phyloP scores from a whole-genome alignment of 2,797 vertebrate genomes.

The Cryptoblepharus egeriae region DNA sequence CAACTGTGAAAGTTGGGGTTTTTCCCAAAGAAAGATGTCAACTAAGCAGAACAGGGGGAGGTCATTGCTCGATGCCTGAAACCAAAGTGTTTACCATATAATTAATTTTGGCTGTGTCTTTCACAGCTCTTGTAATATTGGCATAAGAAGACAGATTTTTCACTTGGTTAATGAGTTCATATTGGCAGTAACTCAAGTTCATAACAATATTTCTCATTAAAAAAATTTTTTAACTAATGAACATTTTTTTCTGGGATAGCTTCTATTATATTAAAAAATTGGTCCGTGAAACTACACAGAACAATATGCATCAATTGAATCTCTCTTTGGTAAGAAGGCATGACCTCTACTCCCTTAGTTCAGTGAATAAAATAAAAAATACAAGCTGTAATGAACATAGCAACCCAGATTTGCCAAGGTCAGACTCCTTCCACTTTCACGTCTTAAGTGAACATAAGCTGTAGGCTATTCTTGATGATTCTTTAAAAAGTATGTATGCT shows the following conservation, averaged over 20 bases:
- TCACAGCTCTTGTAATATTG: background rate
- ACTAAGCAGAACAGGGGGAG: background rate
- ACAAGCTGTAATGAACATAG: background rate
- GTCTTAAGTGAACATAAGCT: background rate
- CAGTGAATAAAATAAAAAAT: background rate
- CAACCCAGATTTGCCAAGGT: background rate
- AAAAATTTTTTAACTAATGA: slow-evolving; percentile 35
- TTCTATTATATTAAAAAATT: background rate
- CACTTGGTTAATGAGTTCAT: background rate
- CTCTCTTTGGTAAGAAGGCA: slow-evolving; percentile 7
- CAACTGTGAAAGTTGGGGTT: background rate
- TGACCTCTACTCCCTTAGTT: background rate
- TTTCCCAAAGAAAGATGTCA: background rate
- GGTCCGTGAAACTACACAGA: slow-evolving; percentile 5
- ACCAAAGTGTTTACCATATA: background rate
- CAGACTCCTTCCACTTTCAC: background rate
- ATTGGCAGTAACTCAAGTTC: slow-evolving; percentile 12
- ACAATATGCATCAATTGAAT: background rate
- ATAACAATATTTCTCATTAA: slow-evolving; percentile 15
- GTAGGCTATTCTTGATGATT: background rate
- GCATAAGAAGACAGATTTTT: slow-evolving; percentile 15
- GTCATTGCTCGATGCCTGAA: background rate
- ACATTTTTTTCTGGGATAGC: slow-evolving; percentile 17
- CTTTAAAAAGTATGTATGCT: background rate
- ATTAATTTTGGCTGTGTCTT: slow-evolving; percentile 6